Percentiles rank a stretch among this genome's conserved stretches.
These are phyloP conservation scores for Melanotaenia pygmaea DNA, from an alignment of 2,797 vertebrate genomes.

Conservation along the genomic window DNA sequence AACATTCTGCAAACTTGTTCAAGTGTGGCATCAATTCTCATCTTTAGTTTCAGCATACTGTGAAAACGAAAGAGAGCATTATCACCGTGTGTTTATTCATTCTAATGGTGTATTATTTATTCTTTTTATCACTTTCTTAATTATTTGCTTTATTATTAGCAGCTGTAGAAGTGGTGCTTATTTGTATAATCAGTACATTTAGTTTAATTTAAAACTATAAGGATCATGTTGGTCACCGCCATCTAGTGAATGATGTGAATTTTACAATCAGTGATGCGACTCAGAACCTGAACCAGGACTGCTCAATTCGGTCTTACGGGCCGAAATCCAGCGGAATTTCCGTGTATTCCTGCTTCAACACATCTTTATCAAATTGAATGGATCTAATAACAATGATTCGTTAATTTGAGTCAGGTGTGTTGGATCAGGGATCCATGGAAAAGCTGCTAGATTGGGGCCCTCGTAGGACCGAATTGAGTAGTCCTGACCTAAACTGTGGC, in stretches of 20 bases:
- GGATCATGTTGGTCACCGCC: background rate
- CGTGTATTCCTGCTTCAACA: too few species aligned
- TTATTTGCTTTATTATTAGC: background rate
- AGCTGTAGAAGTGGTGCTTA: background rate
- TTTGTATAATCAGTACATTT: background rate
- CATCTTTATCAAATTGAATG: too few species aligned
- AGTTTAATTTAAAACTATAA: background rate
- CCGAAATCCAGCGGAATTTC: too few species aligned
- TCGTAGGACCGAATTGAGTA: too few species aligned
- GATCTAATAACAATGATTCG: too few species aligned
- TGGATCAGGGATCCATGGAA: too few species aligned
- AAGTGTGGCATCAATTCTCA: background rate
- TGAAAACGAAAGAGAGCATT: background rate
- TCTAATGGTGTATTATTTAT: background rate
- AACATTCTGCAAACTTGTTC: background rate
- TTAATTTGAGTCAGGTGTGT: too few species aligned
- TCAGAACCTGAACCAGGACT: too few species aligned
- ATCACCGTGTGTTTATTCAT: background rate
- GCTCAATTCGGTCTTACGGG: too few species aligned
- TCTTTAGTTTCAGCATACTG: background rate
- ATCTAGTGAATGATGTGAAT: slow-evolving; percentile 5
- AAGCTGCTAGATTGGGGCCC: too few species aligned
- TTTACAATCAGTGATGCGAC: background rate
- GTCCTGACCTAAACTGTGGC: background rate
- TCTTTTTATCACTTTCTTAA: background rate